phyloP scores from a whole-genome alignment of 1,140 invertebrate species.

The Sycobia sp. region DNA sequence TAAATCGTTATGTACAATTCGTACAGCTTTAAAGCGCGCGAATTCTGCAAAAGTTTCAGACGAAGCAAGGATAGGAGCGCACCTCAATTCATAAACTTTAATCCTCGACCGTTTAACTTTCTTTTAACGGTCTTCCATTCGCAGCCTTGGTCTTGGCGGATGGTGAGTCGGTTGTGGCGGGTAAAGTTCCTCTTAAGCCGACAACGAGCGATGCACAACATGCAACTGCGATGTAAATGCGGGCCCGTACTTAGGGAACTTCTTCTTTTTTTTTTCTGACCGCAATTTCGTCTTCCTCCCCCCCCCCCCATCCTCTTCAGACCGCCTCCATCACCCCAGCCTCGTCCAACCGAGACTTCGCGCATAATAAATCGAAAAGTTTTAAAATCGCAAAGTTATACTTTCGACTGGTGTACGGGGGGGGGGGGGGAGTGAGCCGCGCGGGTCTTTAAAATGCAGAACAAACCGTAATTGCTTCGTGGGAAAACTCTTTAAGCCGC shows the following conservation, averaged over 20 bases:
- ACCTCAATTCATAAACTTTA: background rate
- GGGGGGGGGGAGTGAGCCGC: too few species aligned
- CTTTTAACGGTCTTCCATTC: background rate
- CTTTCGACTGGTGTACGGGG: too few species aligned
- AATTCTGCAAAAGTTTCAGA: too few species aligned
- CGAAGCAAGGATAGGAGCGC: too few species aligned
- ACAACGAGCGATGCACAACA: too few species aligned
- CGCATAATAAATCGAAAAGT: constrained; percentile 23
- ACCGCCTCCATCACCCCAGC: background rate
- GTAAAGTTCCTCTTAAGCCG: too few species aligned
- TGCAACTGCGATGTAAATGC: constrained; percentile 7
- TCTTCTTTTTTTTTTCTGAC: constrained; percentile 3
- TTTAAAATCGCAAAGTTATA: constrained; percentile 14
- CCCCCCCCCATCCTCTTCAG: too few species aligned
- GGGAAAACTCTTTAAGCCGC: background rate
- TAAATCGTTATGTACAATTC: too few species aligned
- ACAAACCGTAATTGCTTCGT: constrained; percentile 13
- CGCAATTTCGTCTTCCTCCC: too few species aligned
- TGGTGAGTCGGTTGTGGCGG: too few species aligned
- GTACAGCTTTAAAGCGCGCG: too few species aligned
- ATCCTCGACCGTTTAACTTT: background rate
- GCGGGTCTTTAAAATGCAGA: constrained; percentile 15
- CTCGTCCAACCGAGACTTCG: background rate
- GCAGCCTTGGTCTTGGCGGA: too few species aligned
- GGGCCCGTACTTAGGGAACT: background rate